Evolutionary conservation across 1,140 invertebrate species (phyloP), one percentile per base, ranked within the genome.

Genomic region (Pantala flavescens): DNA sequence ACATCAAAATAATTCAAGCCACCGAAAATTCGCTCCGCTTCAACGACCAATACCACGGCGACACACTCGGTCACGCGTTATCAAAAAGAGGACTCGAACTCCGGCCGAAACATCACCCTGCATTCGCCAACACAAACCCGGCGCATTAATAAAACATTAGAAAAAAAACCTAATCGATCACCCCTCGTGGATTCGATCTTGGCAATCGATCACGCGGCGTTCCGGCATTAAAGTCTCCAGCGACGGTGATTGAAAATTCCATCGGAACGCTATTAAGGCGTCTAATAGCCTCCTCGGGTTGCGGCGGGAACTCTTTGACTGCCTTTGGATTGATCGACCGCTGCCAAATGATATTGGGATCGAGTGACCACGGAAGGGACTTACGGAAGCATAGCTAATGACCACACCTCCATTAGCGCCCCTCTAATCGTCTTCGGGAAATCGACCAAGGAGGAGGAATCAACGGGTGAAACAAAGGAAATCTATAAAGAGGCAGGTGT

Each of bases 401-500:
- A 63, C 49, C 49, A 12, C 49, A 19, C 49, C n/a, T 63, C 49
- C 49, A 63, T 63, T 63, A 63, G 49, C 49, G 12, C 12, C 49
- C 49, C 12, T n/a, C n/a, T 63, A 63, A 63, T 63, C 12, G 49
- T 63, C 49, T 12, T 63, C 49, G 12, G 49, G 49, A 63, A 63
- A 63, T 63, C 49, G 49, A 63, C 49, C 3, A 63, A 1, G 49
- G 49, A 21, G 49, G 43, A 49, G 49, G n/a, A 63, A 16, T 19
- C 12, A 19, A 12, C 14, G 49, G 49, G n/a, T 1, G n/a, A 63
- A 63, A 63, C 49, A 63, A 63, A 63, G 49, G 49, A 63, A 63
- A 63, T 63, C 49, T 63, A 63, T 63, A 63, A 63, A 63, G n/a
- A 63, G 49, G 49, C 49, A 63, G 49, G 49, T 63, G 49, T 63